Base-by-base conservation (phyloP, 1,140 invertebrate species). In the Probaryconus sp. region DNA sequence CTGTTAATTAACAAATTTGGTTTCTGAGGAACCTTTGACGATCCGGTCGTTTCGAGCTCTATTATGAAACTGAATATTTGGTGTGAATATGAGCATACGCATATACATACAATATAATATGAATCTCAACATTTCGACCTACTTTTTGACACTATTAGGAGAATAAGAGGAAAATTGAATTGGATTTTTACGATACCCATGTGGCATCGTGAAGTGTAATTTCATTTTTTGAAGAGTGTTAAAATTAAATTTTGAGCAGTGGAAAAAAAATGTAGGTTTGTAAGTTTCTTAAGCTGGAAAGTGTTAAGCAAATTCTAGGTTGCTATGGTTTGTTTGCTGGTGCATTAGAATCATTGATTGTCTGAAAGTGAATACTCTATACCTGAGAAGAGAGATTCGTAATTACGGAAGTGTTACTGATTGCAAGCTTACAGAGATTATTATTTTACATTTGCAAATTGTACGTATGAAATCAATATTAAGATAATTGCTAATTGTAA, bases 241-340 rank as follows among this genome's bases (percentile, higher is more conserved):
- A n/a, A n/a, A n/a, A n/a, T n/a, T n/a, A n/a, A 24, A 43, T 30
- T 43, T 51, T 33, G 21, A 42, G 42, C 43, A 14, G 20, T 13
- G 30, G 24, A 26, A 26, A 51, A 3, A 16, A 18, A 13, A 3
- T 21, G n/a, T 6, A 5, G 18, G 16, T 20, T 5, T n/a, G 6
- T 24, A 14, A 21, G 20, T 42, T 50, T 37, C 28, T 37, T 58
- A 21, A 50, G 2, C 11, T 48, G 18, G n/a, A 51, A 65, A 55
- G 55, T 55, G 53, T 65, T 51, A 45, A 58, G n/a, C 16, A 30
- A 37, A 73, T 51, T 60, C n/a, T 33, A 30, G 42, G 76, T 78
- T 78, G 76, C 76, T 43, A 78, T 38, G 76, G 61, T 11, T 69
- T 78, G 72, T 78, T 78, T 75, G 53, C 45, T 55, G 51, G 51